Evolutionary conservation across 53 echinoderm and acorn worm species (phyloP), one percentile per base, ranked within the genome.

Genomic region (Pentamera pediparva): DNA sequence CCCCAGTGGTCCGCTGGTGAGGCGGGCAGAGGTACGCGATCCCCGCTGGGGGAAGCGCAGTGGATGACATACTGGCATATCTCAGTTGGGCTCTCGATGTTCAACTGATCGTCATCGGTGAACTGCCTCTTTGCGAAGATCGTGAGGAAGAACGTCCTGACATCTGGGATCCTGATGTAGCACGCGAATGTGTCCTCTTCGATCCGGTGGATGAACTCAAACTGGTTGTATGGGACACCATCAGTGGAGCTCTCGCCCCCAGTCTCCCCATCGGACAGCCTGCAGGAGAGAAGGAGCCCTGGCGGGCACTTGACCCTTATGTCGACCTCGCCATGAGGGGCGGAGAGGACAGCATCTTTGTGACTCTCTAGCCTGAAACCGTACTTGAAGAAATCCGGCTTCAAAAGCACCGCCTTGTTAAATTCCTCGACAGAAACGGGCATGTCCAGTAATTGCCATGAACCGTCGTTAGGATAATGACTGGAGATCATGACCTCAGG

Each of bases 401-500:
- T 92, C 39, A 83, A 61, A 0, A 87, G 83, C n/a, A 86, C 85
- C 11, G 63, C 81, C 4, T 52, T 59, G 62, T 89, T 89, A 70
- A 87, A 92, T 0, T 89, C 77, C 26, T 89, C 76, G 35, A 89
- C 49, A 15, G 86, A 50, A 20, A 86, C 21, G 1, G 76, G 80
- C 22, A 75, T 32, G 5, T 71, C 37, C 9, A 91, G 83, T 32
- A 95, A 62, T 75, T 95, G 96, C 96, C 96, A 95, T 2, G 86
- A 73, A 2, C 80, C 62, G 56, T 95, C 96, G 38, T 85, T 95
- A 0, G 96, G 91, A 13, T 87, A 91, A 54, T 95, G 96, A 24
- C 88, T 95, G 19, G 47, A 75, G 59, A 95, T 85, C 12, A 95
- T 90, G 43, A 95, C 96, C 38, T 95, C 96, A 0, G 90, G 95